Percentiles rank a stretch among this genome's conserved stretches.
These are phyloP conservation scores for Halichondria panicea DNA, from an alignment of 37 sponge, comb jelly and placozoan genomes.

Conservation along the genomic window DNA sequence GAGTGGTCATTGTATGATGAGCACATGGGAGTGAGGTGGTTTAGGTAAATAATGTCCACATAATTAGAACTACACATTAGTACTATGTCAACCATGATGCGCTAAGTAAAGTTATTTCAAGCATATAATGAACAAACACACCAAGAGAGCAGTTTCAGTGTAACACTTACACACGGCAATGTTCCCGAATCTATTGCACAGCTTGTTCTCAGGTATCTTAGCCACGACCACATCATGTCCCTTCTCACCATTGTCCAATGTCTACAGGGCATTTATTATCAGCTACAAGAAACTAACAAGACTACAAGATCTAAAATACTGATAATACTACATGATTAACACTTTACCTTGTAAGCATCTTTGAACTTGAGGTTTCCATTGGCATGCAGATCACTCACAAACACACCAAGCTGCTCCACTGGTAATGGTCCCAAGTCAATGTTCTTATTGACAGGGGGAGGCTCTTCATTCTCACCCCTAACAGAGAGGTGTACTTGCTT, in stretches of 20 bases:
- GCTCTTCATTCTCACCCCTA: not conserved
- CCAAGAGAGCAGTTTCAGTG: too few species aligned
- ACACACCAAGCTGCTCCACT: slow-evolving; percentile 33
- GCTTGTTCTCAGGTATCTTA: not conserved
- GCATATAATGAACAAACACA: too few species aligned
- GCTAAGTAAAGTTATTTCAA: too few species aligned
- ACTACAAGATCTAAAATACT: not conserved
- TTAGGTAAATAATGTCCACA: too few species aligned
- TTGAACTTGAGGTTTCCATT: slow-evolving; percentile 37
- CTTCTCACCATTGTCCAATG: slow-evolving; percentile 7
- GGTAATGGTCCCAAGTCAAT: too few species aligned
- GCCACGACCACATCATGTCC: not conserved
- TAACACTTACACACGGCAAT: slow-evolving; percentile 53
- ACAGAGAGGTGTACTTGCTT: slow-evolving; percentile 18
- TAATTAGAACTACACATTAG: too few species aligned
- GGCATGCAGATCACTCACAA: slow-evolving; percentile 26
- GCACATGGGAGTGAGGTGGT: too few species aligned
- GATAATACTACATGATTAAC: not conserved
- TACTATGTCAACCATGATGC: too few species aligned
- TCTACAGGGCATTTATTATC: not conserved
- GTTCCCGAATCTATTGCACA: slow-evolving; percentile 56
- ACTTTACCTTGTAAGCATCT: slow-evolving; percentile 20
- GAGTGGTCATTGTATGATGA: too few species aligned
- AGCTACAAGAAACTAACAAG: not conserved
- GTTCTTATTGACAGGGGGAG: slow-evolving; percentile 9